Percentiles rank a stretch among this genome's conserved stretches.
These are phyloP conservation scores for Hozukius guyotensis DNA, from an alignment of 2,797 vertebrate species.

Conservation along the genomic window DNA sequence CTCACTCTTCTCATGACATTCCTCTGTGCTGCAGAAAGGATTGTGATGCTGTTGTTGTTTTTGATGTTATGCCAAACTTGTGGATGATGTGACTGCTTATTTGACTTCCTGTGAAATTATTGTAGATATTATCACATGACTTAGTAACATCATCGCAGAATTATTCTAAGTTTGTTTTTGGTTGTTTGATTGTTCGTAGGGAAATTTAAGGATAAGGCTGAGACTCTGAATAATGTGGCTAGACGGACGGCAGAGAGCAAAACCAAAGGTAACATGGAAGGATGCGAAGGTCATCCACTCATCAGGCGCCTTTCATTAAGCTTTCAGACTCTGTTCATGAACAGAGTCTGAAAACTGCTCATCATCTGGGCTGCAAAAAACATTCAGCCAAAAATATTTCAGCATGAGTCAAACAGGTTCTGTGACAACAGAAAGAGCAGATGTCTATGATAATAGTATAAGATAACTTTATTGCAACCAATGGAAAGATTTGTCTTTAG, in stretches of 20 bases:
- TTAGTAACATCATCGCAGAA: neutral
- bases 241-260: constrained; percentile 82
- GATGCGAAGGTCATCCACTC: neutral
- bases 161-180: constrained; percentile 15
- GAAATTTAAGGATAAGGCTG: constrained; percentile 90
- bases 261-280: constrained; percentile 84
- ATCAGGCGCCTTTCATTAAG: constrained; percentile 12
- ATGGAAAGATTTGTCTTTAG: neutral
- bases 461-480: neutral
- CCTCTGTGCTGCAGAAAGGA: neutral
- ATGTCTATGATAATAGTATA: neutral
- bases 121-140: neutral
- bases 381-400: neutral
- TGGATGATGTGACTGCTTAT: neutral
- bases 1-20: neutral
- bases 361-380: constrained; percentile 1
- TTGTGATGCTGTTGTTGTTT: neutral
- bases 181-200: constrained; percentile 80
- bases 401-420: neutral
- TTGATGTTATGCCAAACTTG: neutral
- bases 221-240: constrained; percentile 85
- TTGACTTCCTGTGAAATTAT: neutral
- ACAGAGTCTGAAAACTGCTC: constrained; percentile 6
- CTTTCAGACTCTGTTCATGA: constrained; percentile 2
- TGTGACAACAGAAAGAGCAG: neutral